A percentile compares a stretch with the other conserved stretches of the same genome.
phyloP scores from a whole-genome alignment of 2,888 invertebrate species.

The Aplocera efformata region DNA sequence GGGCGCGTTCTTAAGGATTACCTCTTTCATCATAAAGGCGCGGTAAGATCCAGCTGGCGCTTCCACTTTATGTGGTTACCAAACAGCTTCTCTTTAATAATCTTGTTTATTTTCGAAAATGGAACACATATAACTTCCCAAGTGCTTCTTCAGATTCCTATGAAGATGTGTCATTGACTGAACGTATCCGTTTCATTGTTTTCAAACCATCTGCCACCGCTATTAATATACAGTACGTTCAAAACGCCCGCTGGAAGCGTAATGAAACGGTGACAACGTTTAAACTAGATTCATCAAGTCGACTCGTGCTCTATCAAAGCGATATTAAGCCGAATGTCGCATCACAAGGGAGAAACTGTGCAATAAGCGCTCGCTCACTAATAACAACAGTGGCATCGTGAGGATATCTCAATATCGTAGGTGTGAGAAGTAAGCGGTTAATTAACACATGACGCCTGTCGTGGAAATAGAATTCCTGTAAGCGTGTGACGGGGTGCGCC shows the following conservation, averaged over 20 bases:
- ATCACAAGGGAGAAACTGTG: conserved; percentile 49
- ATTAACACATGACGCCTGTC: conserved; percentile 79
- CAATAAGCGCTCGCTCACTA: conserved; percentile 74
- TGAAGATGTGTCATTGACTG: conserved; percentile 50
- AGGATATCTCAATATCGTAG: conserved; percentile 78
- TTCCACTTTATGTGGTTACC: conserved; percentile 73
- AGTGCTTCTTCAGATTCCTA: conserved; percentile 47
- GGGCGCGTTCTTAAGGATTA: conserved; percentile 54
- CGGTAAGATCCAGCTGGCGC: conserved; percentile 71
- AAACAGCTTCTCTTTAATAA: conserved; percentile 73
- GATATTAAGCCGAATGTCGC: conserved; percentile 23
- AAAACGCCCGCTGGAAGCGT: conserved; percentile 15
- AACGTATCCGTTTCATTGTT: conserved; percentile 32
- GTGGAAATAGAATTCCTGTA: conserved; percentile 79
- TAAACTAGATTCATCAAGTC: conserved; percentile 23
- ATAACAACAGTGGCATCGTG: conserved; percentile 75
- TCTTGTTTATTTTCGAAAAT: conserved; percentile 71
- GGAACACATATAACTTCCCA: conserved; percentile 60
- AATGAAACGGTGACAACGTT: conserved; percentile 21
- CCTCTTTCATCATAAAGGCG: conserved; percentile 74
- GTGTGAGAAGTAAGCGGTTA: conserved; percentile 76
- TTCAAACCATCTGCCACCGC: conserved; percentile 28
- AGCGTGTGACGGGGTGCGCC: conserved; percentile 62
- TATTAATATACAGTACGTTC: conserved; percentile 25
- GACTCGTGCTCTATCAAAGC: conserved; percentile 21